These are phyloP conservation scores for Tribolium madens DNA, from an alignment of 1,140 invertebrate species.

Conservation along the genomic window DNA sequence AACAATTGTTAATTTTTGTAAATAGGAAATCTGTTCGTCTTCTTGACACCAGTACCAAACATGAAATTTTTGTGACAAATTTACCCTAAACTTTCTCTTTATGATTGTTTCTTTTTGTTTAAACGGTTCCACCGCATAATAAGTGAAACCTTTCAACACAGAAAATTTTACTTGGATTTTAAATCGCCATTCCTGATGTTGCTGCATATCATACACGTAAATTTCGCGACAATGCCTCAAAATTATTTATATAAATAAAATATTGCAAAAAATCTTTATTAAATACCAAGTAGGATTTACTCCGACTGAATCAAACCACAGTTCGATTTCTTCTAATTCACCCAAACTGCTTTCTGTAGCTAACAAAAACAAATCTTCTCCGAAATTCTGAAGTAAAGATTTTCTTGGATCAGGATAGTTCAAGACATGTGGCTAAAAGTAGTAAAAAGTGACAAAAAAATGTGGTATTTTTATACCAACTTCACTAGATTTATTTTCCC, in stretches of 20 bases:
- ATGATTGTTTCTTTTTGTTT: not conserved
- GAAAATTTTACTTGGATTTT: not conserved
- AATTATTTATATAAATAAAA: not conserved
- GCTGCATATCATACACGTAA: not conserved
- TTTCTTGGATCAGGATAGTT: conserved; percentile 22
- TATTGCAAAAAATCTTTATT: not conserved
- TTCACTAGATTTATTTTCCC: not conserved
- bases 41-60: not conserved
- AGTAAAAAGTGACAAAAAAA: not conserved
- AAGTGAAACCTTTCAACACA: not conserved
- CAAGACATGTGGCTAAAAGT: conserved; percentile 4
- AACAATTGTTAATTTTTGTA: not conserved
- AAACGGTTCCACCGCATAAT: not conserved
- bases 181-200: not conserved
- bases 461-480: not conserved
- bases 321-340: not conserved
- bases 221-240: not conserved
- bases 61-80: not conserved
- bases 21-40: not conserved
- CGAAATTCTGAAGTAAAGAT: not conserved
- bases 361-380: conserved; percentile 11
- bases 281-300: conserved; percentile 1
- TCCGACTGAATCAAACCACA: conserved; percentile 4
- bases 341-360: not conserved
- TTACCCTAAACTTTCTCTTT: not conserved